Percentiles rank a stretch among this genome's conserved stretches.
These are phyloP conservation scores for Mystacides longicornis DNA, from an alignment of 2,888 invertebrate species.

Conservation along the genomic window DNA sequence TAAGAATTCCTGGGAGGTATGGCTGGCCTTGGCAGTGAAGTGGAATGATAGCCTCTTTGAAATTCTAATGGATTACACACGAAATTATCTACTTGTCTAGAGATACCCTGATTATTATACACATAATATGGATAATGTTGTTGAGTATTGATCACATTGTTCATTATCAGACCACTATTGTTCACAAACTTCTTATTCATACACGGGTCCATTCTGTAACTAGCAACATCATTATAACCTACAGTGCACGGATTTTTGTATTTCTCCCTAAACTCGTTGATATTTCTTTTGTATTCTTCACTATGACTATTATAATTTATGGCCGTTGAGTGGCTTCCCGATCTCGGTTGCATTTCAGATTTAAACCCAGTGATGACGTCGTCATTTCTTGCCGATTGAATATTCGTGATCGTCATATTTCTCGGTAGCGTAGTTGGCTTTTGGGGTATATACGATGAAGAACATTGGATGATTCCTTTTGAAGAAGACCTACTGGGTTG, in stretches of 20 bases:
- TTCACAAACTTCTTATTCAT: constrained; percentile 15
- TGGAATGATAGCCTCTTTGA: constrained; percentile 50
- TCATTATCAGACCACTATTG: constrained; percentile 11
- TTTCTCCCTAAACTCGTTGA: constrained; percentile 56
- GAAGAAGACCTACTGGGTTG: constrained; percentile 34
- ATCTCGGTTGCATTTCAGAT: constrained; percentile 27
- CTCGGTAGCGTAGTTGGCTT: constrained; percentile 47
- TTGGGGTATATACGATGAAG: constrained; percentile 38
- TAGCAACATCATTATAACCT: constrained; percentile 30
- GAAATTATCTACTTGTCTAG: constrained; percentile 40
- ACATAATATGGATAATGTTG: constrained; percentile 44
- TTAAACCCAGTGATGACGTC: constrained; percentile 18
- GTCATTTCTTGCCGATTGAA: constrained; percentile 35
- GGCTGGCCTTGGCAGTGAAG: constrained; percentile 48
- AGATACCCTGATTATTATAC: constrained; percentile 49
- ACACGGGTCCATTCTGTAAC: constrained; percentile 31
- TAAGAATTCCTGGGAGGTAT: constrained; percentile 57
- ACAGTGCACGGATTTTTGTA: constrained; percentile 51
- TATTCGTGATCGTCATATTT: constrained; percentile 44
- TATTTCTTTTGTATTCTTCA: constrained; percentile 52
- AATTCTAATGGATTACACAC: constrained; percentile 51
- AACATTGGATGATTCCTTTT: constrained; percentile 38
- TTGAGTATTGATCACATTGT: constrained; percentile 36
- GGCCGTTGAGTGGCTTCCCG: constrained; percentile 27
- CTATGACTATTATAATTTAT: constrained; percentile 34